Conservation (phyloP, 2,797 vertebrate species). For the Erithacus rubecula region DNA sequence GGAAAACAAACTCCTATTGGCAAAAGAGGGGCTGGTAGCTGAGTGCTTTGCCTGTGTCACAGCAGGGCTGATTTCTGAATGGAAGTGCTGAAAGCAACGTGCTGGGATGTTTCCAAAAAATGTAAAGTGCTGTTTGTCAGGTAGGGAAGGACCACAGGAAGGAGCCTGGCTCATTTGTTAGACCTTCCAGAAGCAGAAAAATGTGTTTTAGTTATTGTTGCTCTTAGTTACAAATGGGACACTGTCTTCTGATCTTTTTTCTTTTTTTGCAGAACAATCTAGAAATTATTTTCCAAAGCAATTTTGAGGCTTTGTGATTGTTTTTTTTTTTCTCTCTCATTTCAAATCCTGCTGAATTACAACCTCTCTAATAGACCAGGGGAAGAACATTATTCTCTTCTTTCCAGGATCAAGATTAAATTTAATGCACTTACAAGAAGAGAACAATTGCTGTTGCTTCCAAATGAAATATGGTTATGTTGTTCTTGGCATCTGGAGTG, state of each 20-base stretch:
- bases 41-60: not conserved
- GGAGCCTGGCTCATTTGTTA: not conserved
- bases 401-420: not conserved
- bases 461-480: not conserved
- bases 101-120: not conserved
- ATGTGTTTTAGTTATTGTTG: not conserved
- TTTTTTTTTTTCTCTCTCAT: not conserved
- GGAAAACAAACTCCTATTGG: not conserved
- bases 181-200: not conserved
- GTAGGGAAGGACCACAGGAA: not conserved
- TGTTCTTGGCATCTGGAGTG: not conserved
- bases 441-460: not conserved
- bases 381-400: not conserved
- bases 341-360: not conserved
- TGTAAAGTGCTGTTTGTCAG: not conserved
- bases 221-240: not conserved
- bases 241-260: not conserved
- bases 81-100: not conserved
- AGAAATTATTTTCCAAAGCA: not conserved
- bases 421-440: not conserved
- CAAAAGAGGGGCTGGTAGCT: not conserved
- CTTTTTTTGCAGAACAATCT: not conserved
- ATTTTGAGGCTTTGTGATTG: not conserved
- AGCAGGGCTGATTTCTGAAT: not conserved
- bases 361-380: not conserved